Base-by-base conservation (phyloP, 2,113 vertebrate species). In the Ibidorhyncha struthersii region DNA sequence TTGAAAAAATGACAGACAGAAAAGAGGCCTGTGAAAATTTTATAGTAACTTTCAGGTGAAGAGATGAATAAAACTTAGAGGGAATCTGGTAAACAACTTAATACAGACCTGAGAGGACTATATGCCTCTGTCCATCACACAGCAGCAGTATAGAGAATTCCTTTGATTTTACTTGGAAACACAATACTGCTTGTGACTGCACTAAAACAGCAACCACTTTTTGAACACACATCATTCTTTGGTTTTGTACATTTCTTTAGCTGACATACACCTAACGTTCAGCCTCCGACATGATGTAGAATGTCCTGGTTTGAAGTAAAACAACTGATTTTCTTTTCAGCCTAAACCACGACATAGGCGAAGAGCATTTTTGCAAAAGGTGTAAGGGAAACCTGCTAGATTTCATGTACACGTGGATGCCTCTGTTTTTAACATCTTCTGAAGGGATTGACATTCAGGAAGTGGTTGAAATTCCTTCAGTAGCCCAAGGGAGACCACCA, bases 161-260 rank as follows among this genome's bases (percentile, higher is more conserved):
- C 18, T 83, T 73, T 8, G 0, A 43, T 41, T 92, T 89, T 61
- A 72, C 43, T 66, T 89, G 72, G 25, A 84, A 93, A 70, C 6
- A 6, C 5, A 21, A 73, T 21, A 25, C 16, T 63, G 26, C 43
- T 40, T 5, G 2, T 70, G 82, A 61, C 45, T 70, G 38, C 69
- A 36, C 67, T 58, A 43, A 52, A 78, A 45, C 22, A 81, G 29
- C 36, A 82, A 45, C 65, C 70, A 47, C 4, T 1, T 45, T 96
- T 73, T 62, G 30, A 80, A 66, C 8, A 32, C 2, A 5, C 16
- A 9, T 8, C 2, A 0, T 0, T 41, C 32, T 49, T 82, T n/a
- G 29, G 1, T 14, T 58, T 81, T 71, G 47, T 23, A 53, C n/a
- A 34, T 74, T 55, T 91, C 72, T 82, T 89, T 73, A 55, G 38